Percentiles rank a stretch among this genome's conserved stretches.
Conservation (phyloP, 2,888 invertebrate genomes). For the Agrotis segetum region DNA sequence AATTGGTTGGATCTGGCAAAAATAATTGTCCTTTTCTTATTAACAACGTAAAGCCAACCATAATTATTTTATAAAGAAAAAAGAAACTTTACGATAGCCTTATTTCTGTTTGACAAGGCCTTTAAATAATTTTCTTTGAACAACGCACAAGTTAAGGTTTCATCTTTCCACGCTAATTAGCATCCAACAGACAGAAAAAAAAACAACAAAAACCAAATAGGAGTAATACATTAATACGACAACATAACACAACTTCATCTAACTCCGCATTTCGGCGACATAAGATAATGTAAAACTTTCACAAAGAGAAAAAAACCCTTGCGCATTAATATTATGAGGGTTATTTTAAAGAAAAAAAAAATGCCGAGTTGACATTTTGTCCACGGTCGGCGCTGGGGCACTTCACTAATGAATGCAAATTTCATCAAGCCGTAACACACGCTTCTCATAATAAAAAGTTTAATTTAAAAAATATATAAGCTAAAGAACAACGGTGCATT, state of each 20-base stretch:
- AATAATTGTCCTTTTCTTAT: not conserved
- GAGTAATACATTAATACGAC: conserved; percentile 38
- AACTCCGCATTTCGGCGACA: conserved; percentile 46
- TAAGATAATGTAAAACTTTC: conserved; percentile 63
- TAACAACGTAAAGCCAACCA: not conserved
- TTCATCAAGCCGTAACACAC: conserved; percentile 82
- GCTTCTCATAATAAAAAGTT: conserved; percentile 78
- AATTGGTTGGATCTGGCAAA: not conserved
- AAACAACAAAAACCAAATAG: conserved; percentile 24
- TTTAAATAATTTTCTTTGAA: conserved; percentile 1
- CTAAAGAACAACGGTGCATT: conserved; percentile 64
- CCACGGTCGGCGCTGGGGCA: conserved; percentile 68
- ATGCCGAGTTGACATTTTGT: conserved; percentile 67
- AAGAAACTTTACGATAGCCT: not conserved
- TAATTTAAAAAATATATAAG: conserved; percentile 73
- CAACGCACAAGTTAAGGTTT: conserved; percentile 14
- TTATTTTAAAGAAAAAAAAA: conserved; percentile 56
- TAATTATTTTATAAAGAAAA: not conserved
- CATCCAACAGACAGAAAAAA: conserved; percentile 11
- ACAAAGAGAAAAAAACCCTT: conserved; percentile 59
- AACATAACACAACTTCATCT: conserved; percentile 54
- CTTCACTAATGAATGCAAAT: conserved; percentile 88
- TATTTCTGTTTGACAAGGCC: no score
- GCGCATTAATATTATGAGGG: conserved; percentile 64
- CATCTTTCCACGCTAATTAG: conserved; percentile 37